Base-by-base conservation (phyloP, 1,140 invertebrate genomes). In the Hyles vespertilio region DNA sequence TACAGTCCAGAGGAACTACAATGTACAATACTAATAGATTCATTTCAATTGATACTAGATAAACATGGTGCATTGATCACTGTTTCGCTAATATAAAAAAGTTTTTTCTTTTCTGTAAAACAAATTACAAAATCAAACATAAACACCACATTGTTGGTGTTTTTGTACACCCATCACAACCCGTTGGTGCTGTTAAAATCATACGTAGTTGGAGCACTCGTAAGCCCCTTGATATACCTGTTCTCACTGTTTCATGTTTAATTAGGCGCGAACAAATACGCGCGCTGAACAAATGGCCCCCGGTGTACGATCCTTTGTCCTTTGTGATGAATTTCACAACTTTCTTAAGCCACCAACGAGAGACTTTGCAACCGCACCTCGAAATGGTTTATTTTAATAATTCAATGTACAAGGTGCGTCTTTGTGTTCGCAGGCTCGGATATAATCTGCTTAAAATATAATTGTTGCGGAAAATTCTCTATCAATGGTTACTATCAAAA, bases 251-350 rank as follows among this genome's bases (percentile, higher is more conserved):
- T 79, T 72, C 77, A 67, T 86, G 79, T 86, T 86, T 86, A 86
- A 86, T 86, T 84, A 84, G 79, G 79, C 79, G 75, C 66, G 77
- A 84, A 79, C 79, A 84, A 86, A 86, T 84, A 84, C 78, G 74
- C 73, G 56, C 72, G 65, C 63, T 77, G 79, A 75, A 66, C 79
- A 82, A 84, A 86, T 86, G 75, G 70, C 83, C 81, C 61, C 63
- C 59, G 77, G 80, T 69, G 61, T 47, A 43, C 40, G 43, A 52
- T 71, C 79, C 79, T 85, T 85, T 85, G 82, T 85, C 79, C 80
- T 86, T 84, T 82, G 79, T 79, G 72, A 77, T 75, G 72, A 72
- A 84, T 79, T 81, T 73, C 70, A 63, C 74, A 81, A 86, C 75
- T 86, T 86, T 84, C 81, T 83, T 83, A 74, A 70, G 66, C 76